These are phyloP conservation scores for Pelobates cultripes DNA, from an alignment of 2,797 vertebrate genomes.

Conservation along the genomic window DNA sequence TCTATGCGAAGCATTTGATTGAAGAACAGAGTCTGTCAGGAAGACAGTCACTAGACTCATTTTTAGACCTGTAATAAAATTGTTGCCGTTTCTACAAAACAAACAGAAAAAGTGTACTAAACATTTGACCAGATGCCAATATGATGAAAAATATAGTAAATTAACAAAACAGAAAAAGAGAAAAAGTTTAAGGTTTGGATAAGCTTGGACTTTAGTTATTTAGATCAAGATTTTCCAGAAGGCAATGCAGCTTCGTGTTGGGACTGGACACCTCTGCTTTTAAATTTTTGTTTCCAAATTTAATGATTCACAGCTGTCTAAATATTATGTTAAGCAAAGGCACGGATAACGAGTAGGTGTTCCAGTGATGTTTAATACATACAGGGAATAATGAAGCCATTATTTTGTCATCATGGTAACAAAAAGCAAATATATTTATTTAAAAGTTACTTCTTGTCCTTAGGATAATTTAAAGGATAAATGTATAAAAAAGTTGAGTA, in stretches of 20 bases:
- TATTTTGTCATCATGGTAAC: too few species aligned
- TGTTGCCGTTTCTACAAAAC: too few species aligned
- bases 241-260: constrained; percentile 13
- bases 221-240: constrained; percentile 15
- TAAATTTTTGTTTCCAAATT: constrained; percentile 14
- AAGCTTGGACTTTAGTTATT: neutral
- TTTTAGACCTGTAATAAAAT: too few species aligned
- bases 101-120: neutral
- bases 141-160: neutral
- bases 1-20: too few species aligned
- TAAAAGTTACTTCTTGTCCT: too few species aligned
- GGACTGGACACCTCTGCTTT: constrained; percentile 33
- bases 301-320: constrained; percentile 52
- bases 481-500: too few species aligned
- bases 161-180: constrained; percentile 18
- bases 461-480: too few species aligned
- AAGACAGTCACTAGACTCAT: too few species aligned
- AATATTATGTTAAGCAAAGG: constrained; percentile 31
- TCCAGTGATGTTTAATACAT: constrained; percentile 3
- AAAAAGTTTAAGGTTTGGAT: constrained; percentile 32
- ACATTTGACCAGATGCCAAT: too few species aligned
- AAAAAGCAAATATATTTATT: too few species aligned
- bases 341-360: neutral
- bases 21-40: too few species aligned
- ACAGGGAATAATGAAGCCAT: constrained; percentile 3